Evolutionary conservation across 2,113 vertebrate genomes (phyloP).

Genomic region (Macquaria ambigua): DNA sequence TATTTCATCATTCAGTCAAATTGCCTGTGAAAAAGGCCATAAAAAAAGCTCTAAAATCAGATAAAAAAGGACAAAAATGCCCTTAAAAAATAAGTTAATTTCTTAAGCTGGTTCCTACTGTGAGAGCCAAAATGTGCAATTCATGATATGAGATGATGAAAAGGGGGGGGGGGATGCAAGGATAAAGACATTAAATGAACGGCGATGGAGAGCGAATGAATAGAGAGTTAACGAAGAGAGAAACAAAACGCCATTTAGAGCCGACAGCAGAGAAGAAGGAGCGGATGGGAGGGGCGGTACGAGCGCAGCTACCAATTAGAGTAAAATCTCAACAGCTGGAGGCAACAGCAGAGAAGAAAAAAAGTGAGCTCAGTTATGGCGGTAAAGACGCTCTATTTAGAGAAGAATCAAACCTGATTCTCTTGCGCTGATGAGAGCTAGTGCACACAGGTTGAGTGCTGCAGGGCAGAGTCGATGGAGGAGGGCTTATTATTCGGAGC

Average conservation of each 20-base stretch:
- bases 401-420: conserved; percentile 20
- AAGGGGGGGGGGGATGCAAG: not conserved
- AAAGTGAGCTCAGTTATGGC: not conserved
- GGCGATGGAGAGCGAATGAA: not conserved
- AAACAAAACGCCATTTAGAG: conserved; percentile 48
- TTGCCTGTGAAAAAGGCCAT: conserved; percentile 8
- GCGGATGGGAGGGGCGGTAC: not conserved
- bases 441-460: conserved; percentile 33
- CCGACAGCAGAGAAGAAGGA: conserved; percentile 9
- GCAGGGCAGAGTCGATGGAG: conserved; percentile 57
- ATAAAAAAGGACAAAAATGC: conserved; percentile 47
- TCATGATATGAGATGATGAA: conserved; percentile 47
- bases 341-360: conserved; percentile 15
- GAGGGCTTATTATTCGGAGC: conserved; percentile 57
- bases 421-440: conserved; percentile 9
- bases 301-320: conserved; percentile 52
- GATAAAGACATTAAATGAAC: not conserved
- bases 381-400: conserved; percentile 8
- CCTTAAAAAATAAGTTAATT: conserved; percentile 34
- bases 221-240: not conserved
- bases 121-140: conserved; percentile 26
- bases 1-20: conserved; percentile 39
- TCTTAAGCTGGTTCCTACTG: conserved; percentile 39
- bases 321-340: conserved; percentile 53
- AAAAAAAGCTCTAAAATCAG: conserved; percentile 24